Conservation (phyloP, 1,140 invertebrate genomes). For the Metopolophium dirhodum region DNA sequence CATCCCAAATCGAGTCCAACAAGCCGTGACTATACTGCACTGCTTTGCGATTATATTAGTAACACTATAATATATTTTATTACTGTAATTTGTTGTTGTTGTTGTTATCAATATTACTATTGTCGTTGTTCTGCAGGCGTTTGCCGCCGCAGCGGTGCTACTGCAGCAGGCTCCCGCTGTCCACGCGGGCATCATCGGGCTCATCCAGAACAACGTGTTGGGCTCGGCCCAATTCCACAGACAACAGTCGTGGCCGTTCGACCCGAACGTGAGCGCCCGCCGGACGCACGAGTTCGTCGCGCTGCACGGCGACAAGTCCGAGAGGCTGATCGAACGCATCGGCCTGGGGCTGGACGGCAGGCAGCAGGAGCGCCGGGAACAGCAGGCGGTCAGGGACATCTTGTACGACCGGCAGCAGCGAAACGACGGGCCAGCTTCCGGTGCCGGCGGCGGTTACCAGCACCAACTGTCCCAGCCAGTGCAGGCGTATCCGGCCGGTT, state of each 20-base stretch:
- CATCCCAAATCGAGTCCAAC: no score
- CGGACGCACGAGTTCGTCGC: slow-evolving; percentile 59
- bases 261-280: slow-evolving; percentile 59
- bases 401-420: slow-evolving; percentile 52
- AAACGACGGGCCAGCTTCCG: no score
- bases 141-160: neutral
- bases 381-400: slow-evolving; percentile 59
- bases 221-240: slow-evolving; percentile 57
- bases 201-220: slow-evolving; percentile 58
- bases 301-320: slow-evolving; percentile 59
- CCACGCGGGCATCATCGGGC: neutral
- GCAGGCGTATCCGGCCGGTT: no score
- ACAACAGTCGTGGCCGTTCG: slow-evolving; percentile 60
- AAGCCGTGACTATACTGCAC: no score
- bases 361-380: slow-evolving; percentile 57
- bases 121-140: neutral
- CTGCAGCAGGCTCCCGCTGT: neutral
- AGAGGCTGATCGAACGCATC: slow-evolving; percentile 59
- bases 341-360: slow-evolving; percentile 60
- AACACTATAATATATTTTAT: no score
- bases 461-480: neutral
- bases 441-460: neutral
- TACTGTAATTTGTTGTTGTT: no score
- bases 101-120: no score
- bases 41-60: no score